These are phyloP conservation scores for Congeria kusceri DNA, from an alignment of 2,888 invertebrate species.

Conservation along the genomic window DNA sequence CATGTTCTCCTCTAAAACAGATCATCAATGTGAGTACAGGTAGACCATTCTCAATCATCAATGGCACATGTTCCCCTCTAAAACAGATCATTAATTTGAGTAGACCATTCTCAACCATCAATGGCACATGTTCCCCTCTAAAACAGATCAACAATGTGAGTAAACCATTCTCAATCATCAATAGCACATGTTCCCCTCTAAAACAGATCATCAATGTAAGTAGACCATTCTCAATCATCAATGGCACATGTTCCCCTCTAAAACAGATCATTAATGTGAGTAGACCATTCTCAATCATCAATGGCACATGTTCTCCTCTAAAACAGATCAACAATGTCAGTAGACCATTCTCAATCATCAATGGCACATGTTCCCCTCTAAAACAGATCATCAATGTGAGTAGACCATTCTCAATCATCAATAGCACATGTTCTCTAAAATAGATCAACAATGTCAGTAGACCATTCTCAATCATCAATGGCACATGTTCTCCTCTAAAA, in stretches of 20 bases:
- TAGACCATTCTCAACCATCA: slow-evolving; percentile 68
- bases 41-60: slow-evolving; percentile 68
- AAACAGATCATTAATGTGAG: slow-evolving; percentile 64
- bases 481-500: slow-evolving; percentile 76
- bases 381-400: slow-evolving; percentile 64
- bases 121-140: slow-evolving; percentile 76
- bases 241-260: slow-evolving; percentile 76
- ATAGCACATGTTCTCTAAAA: slow-evolving; percentile 75
- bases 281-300: slow-evolving; percentile 68
- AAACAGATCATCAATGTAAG: slow-evolving; percentile 62
- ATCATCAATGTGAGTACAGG: no score
- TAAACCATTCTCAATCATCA: slow-evolving; percentile 68
- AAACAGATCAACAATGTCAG: slow-evolving; percentile 62
- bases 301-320: slow-evolving; percentile 76
- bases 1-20: slow-evolving; percentile 74
- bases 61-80: slow-evolving; percentile 76
- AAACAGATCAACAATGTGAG: slow-evolving; percentile 64
- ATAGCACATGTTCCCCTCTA: slow-evolving; percentile 76
- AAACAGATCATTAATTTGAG: slow-evolving; percentile 64
- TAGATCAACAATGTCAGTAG: slow-evolving; percentile 63
- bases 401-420: slow-evolving; percentile 68
- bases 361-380: slow-evolving; percentile 76
- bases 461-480: slow-evolving; percentile 68
- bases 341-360: slow-evolving; percentile 68
- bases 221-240: slow-evolving; percentile 68